These are phyloP conservation scores for Magallana ariakensis DNA, from an alignment of 1,140 invertebrate genomes.

Conservation along the genomic window DNA sequence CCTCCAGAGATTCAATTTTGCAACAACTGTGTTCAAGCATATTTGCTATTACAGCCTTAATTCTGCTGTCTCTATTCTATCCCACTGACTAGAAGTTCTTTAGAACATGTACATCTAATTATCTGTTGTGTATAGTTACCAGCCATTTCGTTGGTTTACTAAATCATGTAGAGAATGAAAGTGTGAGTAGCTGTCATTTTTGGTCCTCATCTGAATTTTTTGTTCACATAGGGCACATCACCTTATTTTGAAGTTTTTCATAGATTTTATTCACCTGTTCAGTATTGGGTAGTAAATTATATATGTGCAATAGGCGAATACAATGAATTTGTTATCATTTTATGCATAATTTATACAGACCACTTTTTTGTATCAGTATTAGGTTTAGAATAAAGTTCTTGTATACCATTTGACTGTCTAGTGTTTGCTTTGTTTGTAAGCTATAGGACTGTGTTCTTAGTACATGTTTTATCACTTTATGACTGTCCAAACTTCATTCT, in stretches of 20 bases:
- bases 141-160: too few relatives aligned
- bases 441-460: too few relatives aligned
- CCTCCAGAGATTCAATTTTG: too few relatives aligned
- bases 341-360: constrained; percentile 37
- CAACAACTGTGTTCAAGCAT: too few relatives aligned
- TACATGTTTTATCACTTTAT: too few relatives aligned
- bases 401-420: not conserved
- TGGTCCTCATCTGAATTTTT: not conserved
- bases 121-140: too few relatives aligned
- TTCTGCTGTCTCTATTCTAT: too few relatives aligned
- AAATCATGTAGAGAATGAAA: too few relatives aligned
- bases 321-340: constrained; percentile 34
- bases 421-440: not conserved
- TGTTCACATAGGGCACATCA: constrained; percentile 8
- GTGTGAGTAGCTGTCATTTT: not conserved
- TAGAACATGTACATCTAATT: too few relatives aligned
- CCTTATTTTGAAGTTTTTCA: not conserved
- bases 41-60: too few relatives aligned
- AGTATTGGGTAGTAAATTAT: constrained; percentile 26
- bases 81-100: too few relatives aligned
- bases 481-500: too few relatives aligned
- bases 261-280: constrained; percentile 10
- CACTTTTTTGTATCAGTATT: constrained; percentile 36
- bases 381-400: constrained; percentile 38
- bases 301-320: constrained; percentile 33